These are phyloP conservation scores for Taxidea taxus DNA, from an alignment of 2,113 vertebrate species.

Conservation along the genomic window DNA sequence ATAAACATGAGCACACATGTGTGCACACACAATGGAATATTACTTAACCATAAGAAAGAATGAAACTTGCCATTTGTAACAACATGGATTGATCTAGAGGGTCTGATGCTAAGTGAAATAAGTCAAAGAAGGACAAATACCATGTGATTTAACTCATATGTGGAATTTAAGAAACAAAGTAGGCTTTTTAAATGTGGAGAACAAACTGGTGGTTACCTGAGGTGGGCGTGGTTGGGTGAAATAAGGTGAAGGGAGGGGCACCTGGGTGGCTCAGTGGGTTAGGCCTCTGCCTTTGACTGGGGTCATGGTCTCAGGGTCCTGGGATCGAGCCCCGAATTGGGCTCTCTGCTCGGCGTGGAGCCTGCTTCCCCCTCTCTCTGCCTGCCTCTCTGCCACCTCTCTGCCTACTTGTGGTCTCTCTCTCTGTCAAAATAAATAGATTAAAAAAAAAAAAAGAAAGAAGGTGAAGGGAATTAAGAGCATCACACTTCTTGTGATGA, in stretches of 20 bases:
- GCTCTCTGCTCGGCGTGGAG: too few species aligned
- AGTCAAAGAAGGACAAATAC: neutral
- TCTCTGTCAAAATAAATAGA: too few species aligned
- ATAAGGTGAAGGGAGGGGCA: neutral
- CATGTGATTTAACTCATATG: neutral
- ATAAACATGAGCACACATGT: neutral
- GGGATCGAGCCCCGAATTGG: too few species aligned
- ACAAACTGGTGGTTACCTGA: neutral
- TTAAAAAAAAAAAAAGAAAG: too few species aligned
- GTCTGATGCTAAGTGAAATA: neutral
- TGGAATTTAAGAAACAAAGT: neutral
- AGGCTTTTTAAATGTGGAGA: neutral
- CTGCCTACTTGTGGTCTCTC: too few species aligned
- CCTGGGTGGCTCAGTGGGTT: too few species aligned
- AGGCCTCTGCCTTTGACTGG: too few species aligned
- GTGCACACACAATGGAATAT: neutral
- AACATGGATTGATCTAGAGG: neutral
- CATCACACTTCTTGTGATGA: neutral
- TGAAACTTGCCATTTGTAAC: neutral
- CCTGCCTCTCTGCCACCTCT: too few species aligned
- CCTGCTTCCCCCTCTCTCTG: too few species aligned
- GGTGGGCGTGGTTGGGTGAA: neutral
- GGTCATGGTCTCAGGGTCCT: too few species aligned
- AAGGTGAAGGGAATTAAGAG: neutral
- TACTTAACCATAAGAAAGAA: neutral